phyloP scores from a whole-genome alignment of 1,140 invertebrate species.

The Grapholita molesta region DNA sequence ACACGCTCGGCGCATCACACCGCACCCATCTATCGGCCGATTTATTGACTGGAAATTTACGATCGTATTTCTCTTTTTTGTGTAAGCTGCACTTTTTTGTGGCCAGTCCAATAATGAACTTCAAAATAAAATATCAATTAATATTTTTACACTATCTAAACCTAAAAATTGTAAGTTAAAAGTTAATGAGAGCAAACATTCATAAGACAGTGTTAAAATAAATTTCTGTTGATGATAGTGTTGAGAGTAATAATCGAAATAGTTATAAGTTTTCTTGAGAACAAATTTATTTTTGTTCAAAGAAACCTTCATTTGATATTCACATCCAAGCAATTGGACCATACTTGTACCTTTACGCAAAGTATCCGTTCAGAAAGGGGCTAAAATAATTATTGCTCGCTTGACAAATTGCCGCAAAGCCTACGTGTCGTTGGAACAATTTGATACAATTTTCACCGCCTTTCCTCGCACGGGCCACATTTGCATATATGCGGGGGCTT shows the following conservation, averaged over 20 bases:
- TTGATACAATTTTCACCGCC: constrained; percentile 74
- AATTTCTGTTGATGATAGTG: too few relatives aligned
- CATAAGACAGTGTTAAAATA: too few relatives aligned
- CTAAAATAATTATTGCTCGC: constrained; percentile 69
- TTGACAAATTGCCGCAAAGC: constrained; percentile 73
- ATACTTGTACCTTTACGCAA: too few relatives aligned
- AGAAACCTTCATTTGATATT: too few relatives aligned
- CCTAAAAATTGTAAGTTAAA: too few relatives aligned
- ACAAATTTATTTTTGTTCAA: too few relatives aligned
- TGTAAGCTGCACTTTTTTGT: not conserved
- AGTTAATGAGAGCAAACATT: too few relatives aligned
- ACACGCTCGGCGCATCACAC: constrained; percentile 63
- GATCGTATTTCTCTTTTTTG: not conserved
- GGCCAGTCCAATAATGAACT: not conserved
- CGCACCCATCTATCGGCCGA: constrained; percentile 58
- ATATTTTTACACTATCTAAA: too few relatives aligned
- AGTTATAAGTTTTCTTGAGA: too few relatives aligned
- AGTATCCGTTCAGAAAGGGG: constrained; percentile 47
- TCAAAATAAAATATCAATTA: not conserved
- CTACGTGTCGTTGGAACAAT: constrained; percentile 69
- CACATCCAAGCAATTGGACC: not conserved
- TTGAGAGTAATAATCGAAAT: too few relatives aligned
- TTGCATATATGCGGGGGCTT: constrained; percentile 71
- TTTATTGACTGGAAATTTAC: constrained; percentile 47
- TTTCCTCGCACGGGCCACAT: constrained; percentile 64